Conservation (phyloP, 1,140 invertebrate genomes). For the Thaumetopoea pityocampa region DNA sequence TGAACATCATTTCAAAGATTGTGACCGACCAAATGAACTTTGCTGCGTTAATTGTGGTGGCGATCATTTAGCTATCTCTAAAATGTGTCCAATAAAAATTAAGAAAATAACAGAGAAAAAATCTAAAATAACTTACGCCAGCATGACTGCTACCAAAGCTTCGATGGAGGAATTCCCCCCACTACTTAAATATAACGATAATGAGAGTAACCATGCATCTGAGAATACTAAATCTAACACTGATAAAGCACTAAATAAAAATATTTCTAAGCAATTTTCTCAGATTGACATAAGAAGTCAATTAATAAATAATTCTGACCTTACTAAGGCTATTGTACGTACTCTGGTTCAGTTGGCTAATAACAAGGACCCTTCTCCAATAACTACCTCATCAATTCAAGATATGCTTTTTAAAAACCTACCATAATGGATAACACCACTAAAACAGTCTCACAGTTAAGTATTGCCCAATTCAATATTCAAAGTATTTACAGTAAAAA, state of each 20-base stretch:
- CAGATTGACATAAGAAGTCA: neutral
- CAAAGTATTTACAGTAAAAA: neutral
- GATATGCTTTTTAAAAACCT: neutral
- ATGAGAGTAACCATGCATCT: no score
- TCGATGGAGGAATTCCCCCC: neutral
- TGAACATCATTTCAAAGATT: neutral
- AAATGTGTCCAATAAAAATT: no score
- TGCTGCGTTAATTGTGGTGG: no score
- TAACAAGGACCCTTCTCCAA: neutral
- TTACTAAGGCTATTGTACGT: neutral
- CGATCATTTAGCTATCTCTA: neutral
- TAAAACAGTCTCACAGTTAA: no score
- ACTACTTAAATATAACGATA: neutral
- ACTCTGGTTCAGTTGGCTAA: neutral
- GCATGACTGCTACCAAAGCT: neutral
- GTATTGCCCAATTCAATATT: neutral
- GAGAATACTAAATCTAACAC: neutral
- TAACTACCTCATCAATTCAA: neutral
- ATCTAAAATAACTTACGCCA: neutral
- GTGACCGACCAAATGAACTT: no score
- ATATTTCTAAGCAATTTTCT: neutral
- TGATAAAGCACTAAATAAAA: neutral
- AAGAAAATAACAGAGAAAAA: no score
- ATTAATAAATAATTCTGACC: neutral
- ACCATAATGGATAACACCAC: neutral